phyloP scores from a whole-genome alignment of 2,113 vertebrate genomes.

The Rynchops niger region DNA sequence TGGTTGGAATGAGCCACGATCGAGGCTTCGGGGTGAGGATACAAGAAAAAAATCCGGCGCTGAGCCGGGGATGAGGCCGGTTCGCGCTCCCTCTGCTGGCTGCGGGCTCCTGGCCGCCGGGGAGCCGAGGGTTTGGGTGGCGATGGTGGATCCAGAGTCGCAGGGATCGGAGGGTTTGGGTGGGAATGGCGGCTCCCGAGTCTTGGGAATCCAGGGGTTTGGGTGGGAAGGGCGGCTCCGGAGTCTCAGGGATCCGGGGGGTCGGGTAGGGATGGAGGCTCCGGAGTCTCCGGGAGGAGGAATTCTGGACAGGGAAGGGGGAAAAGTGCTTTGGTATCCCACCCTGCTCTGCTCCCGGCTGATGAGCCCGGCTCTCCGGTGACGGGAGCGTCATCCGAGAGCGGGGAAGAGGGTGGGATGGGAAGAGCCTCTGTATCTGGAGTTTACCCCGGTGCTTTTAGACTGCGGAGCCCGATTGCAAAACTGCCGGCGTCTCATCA shows the following conservation, averaged over 20 bases:
- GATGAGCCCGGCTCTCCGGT: fast-evolving
- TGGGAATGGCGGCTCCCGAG: too few relatives aligned
- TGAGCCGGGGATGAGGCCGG: background rate
- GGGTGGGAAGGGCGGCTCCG: too few relatives aligned
- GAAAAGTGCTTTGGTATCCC: background rate
- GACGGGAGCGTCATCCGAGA: background rate
- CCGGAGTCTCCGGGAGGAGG: fast-evolving
- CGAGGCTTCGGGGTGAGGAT: background rate
- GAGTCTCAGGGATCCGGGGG: too few relatives aligned
- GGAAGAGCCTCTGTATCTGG: background rate
- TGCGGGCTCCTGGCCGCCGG: background rate
- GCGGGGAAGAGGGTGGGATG: background rate
- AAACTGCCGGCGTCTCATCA: fast-evolving
- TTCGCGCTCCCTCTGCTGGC: background rate
- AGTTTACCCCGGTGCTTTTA: background rate
- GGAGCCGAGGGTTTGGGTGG: fast-evolving
- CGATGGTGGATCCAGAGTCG: fast-evolving
- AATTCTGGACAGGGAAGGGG: background rate
- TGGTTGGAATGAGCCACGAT: background rate
- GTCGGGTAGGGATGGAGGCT: too few relatives aligned
- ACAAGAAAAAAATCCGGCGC: fast-evolving
- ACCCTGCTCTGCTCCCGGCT: background rate
- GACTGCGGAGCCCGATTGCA: fast-evolving
- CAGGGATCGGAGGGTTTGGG: too few relatives aligned
- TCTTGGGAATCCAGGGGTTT: too few relatives aligned